phyloP scores from a whole-genome alignment of 2,888 invertebrate species.

The Lissocephala sabroskyi region DNA sequence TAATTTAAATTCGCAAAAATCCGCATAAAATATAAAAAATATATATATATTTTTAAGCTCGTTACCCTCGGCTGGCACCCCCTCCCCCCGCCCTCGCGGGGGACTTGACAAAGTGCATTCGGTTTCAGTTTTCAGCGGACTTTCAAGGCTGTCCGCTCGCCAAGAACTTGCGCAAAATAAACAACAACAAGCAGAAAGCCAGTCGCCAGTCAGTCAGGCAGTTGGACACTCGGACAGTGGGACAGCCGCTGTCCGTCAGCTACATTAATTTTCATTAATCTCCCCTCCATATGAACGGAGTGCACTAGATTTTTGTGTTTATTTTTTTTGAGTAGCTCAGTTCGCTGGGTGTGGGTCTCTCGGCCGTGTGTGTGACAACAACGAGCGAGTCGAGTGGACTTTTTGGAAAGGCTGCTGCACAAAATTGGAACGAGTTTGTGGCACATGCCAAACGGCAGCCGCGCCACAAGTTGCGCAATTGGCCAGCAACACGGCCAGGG shows the following conservation, averaged over 20 bases:
- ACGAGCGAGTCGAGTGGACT: conserved; percentile 1
- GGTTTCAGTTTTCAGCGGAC: conserved; percentile 30
- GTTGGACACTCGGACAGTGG: too few species aligned
- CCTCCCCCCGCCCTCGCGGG: background rate
- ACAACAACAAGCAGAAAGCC: conserved; percentile 11
- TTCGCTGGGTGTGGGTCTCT: conserved; percentile 43
- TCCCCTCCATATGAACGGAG: background rate
- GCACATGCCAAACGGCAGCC: conserved; percentile 29
- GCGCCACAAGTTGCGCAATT: conserved; percentile 43
- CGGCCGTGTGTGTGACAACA: conserved; percentile 33
- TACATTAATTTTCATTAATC: conserved; percentile 13
- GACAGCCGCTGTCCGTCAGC: too few species aligned
- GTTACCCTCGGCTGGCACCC: too few species aligned
- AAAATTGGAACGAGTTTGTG: conserved; percentile 25
- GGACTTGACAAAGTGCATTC: conserved; percentile 1
- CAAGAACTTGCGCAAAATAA: conserved; percentile 48
- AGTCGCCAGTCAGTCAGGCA: conserved; percentile 28
- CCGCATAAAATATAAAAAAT: too few species aligned
- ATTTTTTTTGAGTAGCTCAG: background rate
- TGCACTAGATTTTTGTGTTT: too few species aligned
- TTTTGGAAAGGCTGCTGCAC: conserved; percentile 19
- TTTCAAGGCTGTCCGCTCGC: conserved; percentile 53
- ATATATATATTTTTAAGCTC: too few species aligned
- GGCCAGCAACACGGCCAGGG: conserved; percentile 21
- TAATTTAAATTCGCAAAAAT: too few species aligned